Base-by-base conservation (phyloP, 2,797 vertebrate genomes). In the Hypotaenidia philippensis region DNA sequence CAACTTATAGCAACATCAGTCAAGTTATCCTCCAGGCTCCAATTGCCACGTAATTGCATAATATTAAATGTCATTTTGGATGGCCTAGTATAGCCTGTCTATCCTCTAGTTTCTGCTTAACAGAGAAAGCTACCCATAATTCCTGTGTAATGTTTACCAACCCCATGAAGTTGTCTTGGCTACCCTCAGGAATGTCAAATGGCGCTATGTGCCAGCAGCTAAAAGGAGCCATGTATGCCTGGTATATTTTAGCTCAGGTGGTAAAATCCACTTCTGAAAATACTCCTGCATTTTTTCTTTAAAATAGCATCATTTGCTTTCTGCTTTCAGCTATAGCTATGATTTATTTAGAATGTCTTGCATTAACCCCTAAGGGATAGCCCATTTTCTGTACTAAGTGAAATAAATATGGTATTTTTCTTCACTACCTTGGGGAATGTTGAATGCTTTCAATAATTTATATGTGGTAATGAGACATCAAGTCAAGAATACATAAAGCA, bases 381-480 rank as follows among this genome's bases (percentile, higher is more conserved):
- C 9, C 27, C 56, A 70, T 90, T 93, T 96, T 94, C 79, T 66
- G 9, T 56, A 66, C 32, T 70, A 89, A 89, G 66, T 83, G 40
- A 72, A 96, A 83, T 71, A 87, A 95, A 85, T 55, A 11, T 8
- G 68, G 32, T 27, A 11, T 23, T 79, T 85, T 92, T 75, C 38
- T 92, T 85, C 41, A 8, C 41, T 65, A 57, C 29, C 12, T 65
- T 77, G 31, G 53, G 78, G 49, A 65, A 87, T 20, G 4, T 40
- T 80, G 49, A 80, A 75, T 26, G 11, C 16, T 66, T 91, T 94
- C 75, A 88, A 86, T 83, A 86, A 85, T 94, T 94, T 83, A 83
- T 71, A 57, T 47, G 11, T 34, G 66, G 93, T 89, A 94, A 94
- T 63, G 44, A 92, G 70, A 60, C n/a, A 89, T 70, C 64, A 90